These are phyloP conservation scores for Eilema sororculum DNA, from an alignment of 2,888 invertebrate species.

Conservation along the genomic window DNA sequence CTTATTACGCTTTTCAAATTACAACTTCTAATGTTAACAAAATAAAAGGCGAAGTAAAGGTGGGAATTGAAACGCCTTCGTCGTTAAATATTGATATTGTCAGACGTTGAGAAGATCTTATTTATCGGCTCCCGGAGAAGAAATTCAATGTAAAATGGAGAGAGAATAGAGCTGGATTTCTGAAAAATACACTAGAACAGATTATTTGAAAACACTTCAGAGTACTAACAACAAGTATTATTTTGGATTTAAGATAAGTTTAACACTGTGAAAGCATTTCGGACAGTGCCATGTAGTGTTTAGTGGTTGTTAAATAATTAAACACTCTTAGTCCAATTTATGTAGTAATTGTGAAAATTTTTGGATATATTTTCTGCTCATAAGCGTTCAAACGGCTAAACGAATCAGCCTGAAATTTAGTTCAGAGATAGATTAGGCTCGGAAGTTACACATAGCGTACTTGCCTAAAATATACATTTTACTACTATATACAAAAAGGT, in stretches of 20 bases:
- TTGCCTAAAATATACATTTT: no score
- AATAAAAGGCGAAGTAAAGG: conserved; percentile 20
- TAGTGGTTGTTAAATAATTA: background rate
- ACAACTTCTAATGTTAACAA: conserved; percentile 12
- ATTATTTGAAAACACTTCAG: background rate
- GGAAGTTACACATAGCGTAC: no score
- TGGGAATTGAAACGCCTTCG: conserved; percentile 17
- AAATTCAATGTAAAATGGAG: conserved; percentile 14
- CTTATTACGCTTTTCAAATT: conserved; percentile 14
- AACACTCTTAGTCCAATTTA: background rate
- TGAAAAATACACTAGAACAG: conserved; percentile 1
- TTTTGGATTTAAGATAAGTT: background rate
- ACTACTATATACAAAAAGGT: no score
- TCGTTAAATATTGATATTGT: conserved; percentile 32
- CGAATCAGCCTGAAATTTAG: no score
- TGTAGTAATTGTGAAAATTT: no score
- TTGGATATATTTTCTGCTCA: no score
- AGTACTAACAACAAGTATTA: background rate
- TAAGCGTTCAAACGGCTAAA: no score
- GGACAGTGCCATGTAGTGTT: background rate
- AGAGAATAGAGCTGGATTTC: conserved; percentile 13
- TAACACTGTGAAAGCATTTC: background rate
- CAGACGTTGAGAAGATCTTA: conserved; percentile 24
- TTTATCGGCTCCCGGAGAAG: conserved; percentile 22
- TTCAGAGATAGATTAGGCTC: no score